Evolutionary conservation across 92 coral and sea anemone genomes (phyloP).

Genomic region (Pocillopora meandrina): DNA sequence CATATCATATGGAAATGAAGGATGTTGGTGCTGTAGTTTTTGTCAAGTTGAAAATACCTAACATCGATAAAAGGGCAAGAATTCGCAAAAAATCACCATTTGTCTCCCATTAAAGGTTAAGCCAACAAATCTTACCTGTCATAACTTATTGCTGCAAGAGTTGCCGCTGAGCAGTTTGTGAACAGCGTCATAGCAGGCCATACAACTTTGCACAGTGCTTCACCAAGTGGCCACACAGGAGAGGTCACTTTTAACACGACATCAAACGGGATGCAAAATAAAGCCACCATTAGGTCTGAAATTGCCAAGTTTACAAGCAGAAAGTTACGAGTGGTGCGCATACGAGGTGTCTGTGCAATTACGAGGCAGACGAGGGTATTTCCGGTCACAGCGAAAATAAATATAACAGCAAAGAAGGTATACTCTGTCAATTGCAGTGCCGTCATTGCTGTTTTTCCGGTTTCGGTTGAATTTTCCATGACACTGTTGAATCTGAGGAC

Average conservation of each 20-base stretch:
- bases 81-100: background rate
- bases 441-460: conserved; percentile 26
- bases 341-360: conserved; percentile 78
- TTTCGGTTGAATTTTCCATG: conserved; percentile 30
- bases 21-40: too few species aligned
- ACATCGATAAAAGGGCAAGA: background rate
- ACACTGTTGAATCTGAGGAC: background rate
- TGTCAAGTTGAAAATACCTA: too few species aligned
- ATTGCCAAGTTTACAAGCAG: conserved; percentile 82
- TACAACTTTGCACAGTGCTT: conserved; percentile 67
- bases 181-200: conserved; percentile 94
- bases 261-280: conserved; percentile 88
- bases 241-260: conserved; percentile 55
- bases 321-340: conserved; percentile 87
- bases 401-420: conserved; percentile 64
- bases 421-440: conserved; percentile 64
- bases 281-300: conserved; percentile 83
- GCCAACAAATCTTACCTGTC: conserved; percentile 59
- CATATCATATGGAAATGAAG: too few species aligned
- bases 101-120: background rate
- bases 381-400: conserved; percentile 74
- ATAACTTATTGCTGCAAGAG: conserved; percentile 83
- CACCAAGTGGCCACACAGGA: conserved; percentile 78
- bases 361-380: conserved; percentile 83
- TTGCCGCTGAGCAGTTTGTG: conserved; percentile 94